Base-by-base conservation (phyloP, 2,888 invertebrate genomes). In the Himalopsyche kuldschensis region DNA sequence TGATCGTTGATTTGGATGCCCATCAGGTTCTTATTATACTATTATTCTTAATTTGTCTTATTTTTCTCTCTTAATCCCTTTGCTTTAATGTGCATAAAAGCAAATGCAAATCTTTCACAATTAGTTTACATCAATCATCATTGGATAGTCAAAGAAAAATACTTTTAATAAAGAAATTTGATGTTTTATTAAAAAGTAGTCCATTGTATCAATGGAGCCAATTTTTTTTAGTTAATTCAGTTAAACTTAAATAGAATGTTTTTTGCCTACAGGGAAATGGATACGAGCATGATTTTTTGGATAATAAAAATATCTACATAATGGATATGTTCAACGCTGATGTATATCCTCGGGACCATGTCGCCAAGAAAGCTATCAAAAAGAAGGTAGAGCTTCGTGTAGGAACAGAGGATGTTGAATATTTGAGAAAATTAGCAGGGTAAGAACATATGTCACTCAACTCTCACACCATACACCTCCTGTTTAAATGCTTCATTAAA, bases 1-100 rank as follows among this genome's bases (percentile, higher is more conserved):
- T 98, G 96, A 97, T 98, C 87, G 93, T 98, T 8, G 98, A 98
- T 89, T 91, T 98, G 88, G 97, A 98, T 90, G 97, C 97, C 3
- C 98, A 98, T 90, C 97, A 98, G 93, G 96, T 95, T 48, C 11
- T 55, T 20, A 5, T 55, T 41, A 15, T 15, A 41, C 3, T 15
- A 41, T 3, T 15, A 41, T 41, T 41, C 15, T 41, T 15, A 41
- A 11, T 15, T 15, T 11, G 15, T 41, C 35, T 35, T 35, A 35
- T 35, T 35, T 41, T 15, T 2, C 41, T 10, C 6, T 41, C 41
- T 35, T 35, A 6, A 35, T 6, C 1, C 11, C n/a, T n/a, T n/a
- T n/a, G n/a, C n/a, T n/a, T n/a, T n/a, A n/a, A n/a, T n/a, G n/a
- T n/a, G n/a, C n/a, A n/a, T n/a, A n/a, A n/a, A n/a, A n/a, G n/a